Base-by-base conservation (phyloP, 1,140 invertebrate genomes). In the Semibalanus balanoides region DNA sequence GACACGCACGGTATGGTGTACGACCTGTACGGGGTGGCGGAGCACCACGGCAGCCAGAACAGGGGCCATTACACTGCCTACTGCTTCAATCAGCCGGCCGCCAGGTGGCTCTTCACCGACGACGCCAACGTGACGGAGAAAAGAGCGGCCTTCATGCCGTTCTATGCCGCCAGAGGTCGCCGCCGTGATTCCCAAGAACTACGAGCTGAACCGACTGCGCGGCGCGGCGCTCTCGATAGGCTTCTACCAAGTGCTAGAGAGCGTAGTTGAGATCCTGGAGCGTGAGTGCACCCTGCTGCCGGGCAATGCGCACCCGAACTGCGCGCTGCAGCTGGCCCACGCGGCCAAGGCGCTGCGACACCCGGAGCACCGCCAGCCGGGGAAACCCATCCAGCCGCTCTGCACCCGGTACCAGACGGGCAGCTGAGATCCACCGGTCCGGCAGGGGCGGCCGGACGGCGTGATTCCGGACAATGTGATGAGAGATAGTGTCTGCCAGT, bases 121-220 rank as follows among this genome's bases (percentile, higher is more conserved):
- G n/a, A n/a, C n/a, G n/a, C n/a, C n/a, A n/a, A n/a, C n/a, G n/a
- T n/a, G n/a, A n/a, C n/a, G n/a, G n/a, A n/a, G n/a, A n/a, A n/a
- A n/a, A n/a, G n/a, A n/a, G n/a, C n/a, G n/a, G n/a, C n/a, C n/a
- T n/a, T n/a, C n/a, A n/a, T n/a, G n/a, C n/a, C n/a, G n/a, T n/a
- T n/a, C n/a, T n/a, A n/a, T n/a, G n/a, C n/a, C n/a, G n/a, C n/a
- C n/a, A n/a, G n/a, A n/a, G n/a, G n/a, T n/a, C n/a, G n/a, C n/a
- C n/a, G n/a, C n/a, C n/a, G n/a, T n/a, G n/a, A n/a, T n/a, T n/a
- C n/a, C n/a, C n/a, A n/a, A n/a, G n/a, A n/a, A 75, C 74, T 80
- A 95, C 92, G 96, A 98, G 85, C 84, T 98, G 17, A 98, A 97
- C 83, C 87, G 95, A 75, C 87, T 98, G 22, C 86, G 95, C 73